phyloP scores from a whole-genome alignment of 2,113 vertebrate genomes.

The Hassar affinis region DNA sequence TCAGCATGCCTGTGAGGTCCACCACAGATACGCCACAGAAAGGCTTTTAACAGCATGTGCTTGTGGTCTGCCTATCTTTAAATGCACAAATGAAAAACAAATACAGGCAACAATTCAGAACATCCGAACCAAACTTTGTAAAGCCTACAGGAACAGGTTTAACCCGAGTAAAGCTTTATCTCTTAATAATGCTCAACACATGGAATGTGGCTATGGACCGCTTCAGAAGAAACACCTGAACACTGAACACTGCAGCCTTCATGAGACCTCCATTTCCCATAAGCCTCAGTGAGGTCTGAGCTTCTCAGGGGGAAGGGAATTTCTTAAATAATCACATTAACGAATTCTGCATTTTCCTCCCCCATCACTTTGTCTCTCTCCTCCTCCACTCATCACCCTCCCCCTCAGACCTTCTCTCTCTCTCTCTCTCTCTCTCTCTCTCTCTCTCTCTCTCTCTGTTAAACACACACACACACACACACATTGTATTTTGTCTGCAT shows the following conservation, averaged over 20 bases:
- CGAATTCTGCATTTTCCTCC: constrained; percentile 56
- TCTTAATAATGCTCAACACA: neutral
- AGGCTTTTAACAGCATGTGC: neutral
- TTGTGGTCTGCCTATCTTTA: too few species aligned
- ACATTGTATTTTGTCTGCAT: neutral
- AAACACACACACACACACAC: neutral
- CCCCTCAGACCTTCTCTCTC: too few species aligned
- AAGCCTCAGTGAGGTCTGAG: constrained; percentile 13
- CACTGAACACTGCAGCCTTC: neutral
- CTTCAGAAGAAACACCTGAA: neutral
- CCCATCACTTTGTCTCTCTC: constrained; percentile 50
- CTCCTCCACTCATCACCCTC: constrained; percentile 48
- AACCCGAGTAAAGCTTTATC: neutral
- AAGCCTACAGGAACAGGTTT: neutral
- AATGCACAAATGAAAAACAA: too few species aligned
- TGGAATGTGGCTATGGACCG: neutral
- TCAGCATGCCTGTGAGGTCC: neutral
- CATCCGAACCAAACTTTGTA: neutral
- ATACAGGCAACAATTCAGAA: neutral
- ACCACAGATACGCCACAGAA: too few species aligned
- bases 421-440: constrained; percentile 27
- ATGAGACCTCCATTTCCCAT: constrained; percentile 33
- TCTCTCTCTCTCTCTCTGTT: neutral
- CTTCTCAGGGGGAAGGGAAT: constrained; percentile 58
- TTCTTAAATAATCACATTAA: constrained; percentile 69